Conservation (phyloP, 2,797 vertebrate genomes). For the Sebastes dallii region DNA sequence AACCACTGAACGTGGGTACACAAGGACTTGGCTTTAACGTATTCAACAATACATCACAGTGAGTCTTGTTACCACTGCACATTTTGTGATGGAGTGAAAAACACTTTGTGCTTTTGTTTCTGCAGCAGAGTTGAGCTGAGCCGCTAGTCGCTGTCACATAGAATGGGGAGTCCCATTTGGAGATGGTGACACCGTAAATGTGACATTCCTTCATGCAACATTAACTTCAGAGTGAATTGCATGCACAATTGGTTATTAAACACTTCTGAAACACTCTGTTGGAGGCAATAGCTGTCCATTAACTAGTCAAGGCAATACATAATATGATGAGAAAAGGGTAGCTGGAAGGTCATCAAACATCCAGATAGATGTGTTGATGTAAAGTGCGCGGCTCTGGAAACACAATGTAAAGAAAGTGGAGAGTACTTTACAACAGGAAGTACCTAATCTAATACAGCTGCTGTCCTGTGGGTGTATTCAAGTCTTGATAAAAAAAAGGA, state of each 20-base stretch:
- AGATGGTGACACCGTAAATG: constrained; percentile 82
- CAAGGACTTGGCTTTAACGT: background rate
- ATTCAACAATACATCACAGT: background rate
- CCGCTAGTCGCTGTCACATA: constrained; percentile 52
- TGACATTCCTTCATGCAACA: constrained; percentile 89
- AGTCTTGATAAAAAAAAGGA: constrained; percentile 16
- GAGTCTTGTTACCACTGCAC: background rate
- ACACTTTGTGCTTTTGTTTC: constrained; percentile 11
- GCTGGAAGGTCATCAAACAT: constrained; percentile 77
- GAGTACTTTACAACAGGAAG: background rate
- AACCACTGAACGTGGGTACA: background rate
- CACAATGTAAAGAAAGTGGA: constrained; percentile 23
- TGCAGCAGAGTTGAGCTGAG: constrained; percentile 47
- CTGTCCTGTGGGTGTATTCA: constrained; percentile 12
- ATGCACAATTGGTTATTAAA: constrained; percentile 88
- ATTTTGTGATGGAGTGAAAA: constrained; percentile 9
- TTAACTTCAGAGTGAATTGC: constrained; percentile 84
- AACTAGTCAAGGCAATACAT: constrained; percentile 78
- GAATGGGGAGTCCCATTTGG: constrained; percentile 78
- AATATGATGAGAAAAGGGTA: constrained; percentile 69
- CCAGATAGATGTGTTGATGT: constrained; percentile 57
- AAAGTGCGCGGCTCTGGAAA: constrained; percentile 16
- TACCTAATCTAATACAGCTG: background rate
- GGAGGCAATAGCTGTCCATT: constrained; percentile 82
- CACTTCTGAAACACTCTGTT: constrained; percentile 83